Conservation (phyloP, 2,113 vertebrate species). For the Macroglossus sobrinus region DNA sequence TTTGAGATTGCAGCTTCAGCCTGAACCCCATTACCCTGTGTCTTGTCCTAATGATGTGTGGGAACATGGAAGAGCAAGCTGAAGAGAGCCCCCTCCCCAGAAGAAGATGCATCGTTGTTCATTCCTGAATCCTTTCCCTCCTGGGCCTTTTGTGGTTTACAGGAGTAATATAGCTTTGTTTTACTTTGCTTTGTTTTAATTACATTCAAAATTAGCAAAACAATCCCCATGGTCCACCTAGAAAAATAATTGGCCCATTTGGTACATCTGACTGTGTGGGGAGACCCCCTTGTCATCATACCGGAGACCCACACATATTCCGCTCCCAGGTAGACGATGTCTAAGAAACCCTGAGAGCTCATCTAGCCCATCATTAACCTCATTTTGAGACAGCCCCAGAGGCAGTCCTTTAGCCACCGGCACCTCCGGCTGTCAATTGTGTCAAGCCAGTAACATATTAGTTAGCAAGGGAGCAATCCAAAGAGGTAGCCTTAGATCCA, state of each 20-base stretch:
- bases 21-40: neutral
- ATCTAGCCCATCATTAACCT: constrained; percentile 83
- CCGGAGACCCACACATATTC: constrained; percentile 56
- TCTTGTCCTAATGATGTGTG: neutral
- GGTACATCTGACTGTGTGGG: constrained; percentile 62
- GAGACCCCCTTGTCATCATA: constrained; percentile 61
- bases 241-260: constrained; percentile 76
- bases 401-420: constrained; percentile 81
- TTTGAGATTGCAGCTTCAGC: neutral
- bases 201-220: constrained; percentile 73
- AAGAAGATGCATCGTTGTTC: neutral
- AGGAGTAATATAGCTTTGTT: constrained; percentile 43
- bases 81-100: neutral
- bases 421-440: constrained; percentile 83
- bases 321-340: constrained; percentile 81
- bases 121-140: constrained; percentile 12
- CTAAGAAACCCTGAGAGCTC: constrained; percentile 72
- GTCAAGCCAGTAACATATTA: constrained; percentile 80
- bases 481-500: constrained; percentile 81
- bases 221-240: constrained; percentile 68
- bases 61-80: neutral
- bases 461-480: constrained; percentile 84
- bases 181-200: constrained; percentile 71
- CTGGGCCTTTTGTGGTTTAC: neutral
- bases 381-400: constrained; percentile 81